Percentiles rank a stretch among this genome's conserved stretches.
Conservation (phyloP, 2,113 vertebrate species). For the Guaruba guarouba region DNA sequence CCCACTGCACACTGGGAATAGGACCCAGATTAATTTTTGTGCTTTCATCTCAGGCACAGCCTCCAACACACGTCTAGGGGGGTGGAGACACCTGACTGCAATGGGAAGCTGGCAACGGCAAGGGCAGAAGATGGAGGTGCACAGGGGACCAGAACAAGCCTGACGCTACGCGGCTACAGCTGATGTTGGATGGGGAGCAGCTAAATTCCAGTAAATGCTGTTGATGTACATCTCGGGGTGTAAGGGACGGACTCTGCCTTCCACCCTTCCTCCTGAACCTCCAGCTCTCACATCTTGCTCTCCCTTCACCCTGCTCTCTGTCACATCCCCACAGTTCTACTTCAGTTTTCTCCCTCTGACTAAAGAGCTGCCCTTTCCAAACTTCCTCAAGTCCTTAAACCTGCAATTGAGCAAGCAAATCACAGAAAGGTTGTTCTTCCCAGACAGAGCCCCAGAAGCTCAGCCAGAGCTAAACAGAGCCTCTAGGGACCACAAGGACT, state of each 20-base stretch:
- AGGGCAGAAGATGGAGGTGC: background rate
- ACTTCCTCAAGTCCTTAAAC: background rate
- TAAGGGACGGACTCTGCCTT: background rate
- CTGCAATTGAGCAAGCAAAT: background rate
- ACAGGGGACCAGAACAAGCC: background rate
- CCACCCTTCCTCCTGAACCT: background rate
- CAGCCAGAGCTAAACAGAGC: background rate
- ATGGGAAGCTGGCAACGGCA: fast-evolving
- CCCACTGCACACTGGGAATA: background rate
- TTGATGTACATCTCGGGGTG: background rate
- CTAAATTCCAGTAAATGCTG: background rate
- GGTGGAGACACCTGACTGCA: background rate
- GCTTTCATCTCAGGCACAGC: background rate
- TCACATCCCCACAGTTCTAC: background rate
- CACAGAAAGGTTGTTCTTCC: background rate
- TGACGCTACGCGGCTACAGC: background rate
- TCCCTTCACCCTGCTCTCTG: background rate
- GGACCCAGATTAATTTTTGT: background rate
- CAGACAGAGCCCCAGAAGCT: background rate
- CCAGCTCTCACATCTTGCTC: background rate
- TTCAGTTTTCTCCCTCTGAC: background rate
- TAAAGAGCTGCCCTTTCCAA: background rate
- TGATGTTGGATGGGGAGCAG: background rate
- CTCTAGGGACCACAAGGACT: background rate
- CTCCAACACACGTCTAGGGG: background rate